Percentiles rank a stretch among this genome's conserved stretches.
phyloP scores from a whole-genome alignment of 2,113 vertebrate species.

The Bufo bufo region DNA sequence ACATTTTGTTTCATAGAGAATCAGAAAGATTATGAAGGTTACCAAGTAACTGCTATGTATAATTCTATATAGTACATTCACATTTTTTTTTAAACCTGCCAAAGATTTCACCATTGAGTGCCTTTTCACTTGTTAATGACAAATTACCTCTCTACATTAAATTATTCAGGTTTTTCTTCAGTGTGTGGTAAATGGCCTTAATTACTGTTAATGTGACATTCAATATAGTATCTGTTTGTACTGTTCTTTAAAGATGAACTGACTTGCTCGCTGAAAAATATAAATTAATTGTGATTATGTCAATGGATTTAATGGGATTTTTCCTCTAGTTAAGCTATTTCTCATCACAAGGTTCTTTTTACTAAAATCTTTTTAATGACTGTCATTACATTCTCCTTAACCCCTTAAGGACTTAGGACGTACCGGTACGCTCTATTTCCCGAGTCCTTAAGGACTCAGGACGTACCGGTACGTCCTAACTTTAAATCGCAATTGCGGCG shows the following conservation, averaged over 20 bases:
- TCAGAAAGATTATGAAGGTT: background rate
- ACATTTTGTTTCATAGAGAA: background rate
- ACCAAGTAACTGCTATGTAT: background rate
- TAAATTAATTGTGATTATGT: conserved; percentile 53
- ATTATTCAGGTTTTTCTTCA: conserved; percentile 48
- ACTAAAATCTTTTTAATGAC: conserved; percentile 50
- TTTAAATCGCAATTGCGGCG: no score
- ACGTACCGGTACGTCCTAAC: no score
- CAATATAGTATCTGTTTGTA: conserved; percentile 54
- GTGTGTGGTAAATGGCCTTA: conserved; percentile 56
- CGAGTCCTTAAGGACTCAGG: no score
- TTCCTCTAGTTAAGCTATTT: conserved; percentile 36
- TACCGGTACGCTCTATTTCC: no score
- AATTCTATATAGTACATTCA: conserved; percentile 5
- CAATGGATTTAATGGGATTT: conserved; percentile 43
- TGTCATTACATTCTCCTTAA: conserved; percentile 46
- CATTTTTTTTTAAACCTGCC: conserved; percentile 26
- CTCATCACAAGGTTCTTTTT: conserved; percentile 38
- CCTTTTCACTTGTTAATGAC: conserved; percentile 40
- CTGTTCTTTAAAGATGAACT: conserved; percentile 52
- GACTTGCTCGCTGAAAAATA: conserved; percentile 46
- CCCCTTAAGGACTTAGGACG: no score
- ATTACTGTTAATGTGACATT: conserved; percentile 58
- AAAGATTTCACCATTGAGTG: background rate
- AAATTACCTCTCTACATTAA: conserved; percentile 47